These are phyloP conservation scores for Tethea ocularis DNA, from an alignment of 2,888 invertebrate genomes.

Conservation along the genomic window DNA sequence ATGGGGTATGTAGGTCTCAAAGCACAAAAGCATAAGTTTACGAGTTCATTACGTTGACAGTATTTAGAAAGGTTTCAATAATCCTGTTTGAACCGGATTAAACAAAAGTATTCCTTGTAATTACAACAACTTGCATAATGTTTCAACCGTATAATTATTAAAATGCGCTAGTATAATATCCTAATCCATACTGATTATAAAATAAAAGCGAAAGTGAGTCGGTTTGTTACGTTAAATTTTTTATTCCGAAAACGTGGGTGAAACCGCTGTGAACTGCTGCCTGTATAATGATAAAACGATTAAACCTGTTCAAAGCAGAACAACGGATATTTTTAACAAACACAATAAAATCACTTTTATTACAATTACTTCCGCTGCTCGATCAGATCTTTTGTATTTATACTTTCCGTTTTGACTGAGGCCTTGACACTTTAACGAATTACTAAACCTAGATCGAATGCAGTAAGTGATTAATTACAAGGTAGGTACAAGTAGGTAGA, in stretches of 20 bases:
- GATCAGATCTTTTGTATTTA: background rate
- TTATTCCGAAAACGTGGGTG: too few species aligned
- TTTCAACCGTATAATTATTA: too few species aligned
- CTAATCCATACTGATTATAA: too few species aligned
- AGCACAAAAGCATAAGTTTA: background rate
- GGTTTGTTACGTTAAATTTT: too few species aligned
- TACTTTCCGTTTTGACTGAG: constrained; percentile 3
- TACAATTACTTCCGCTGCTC: constrained; percentile 6
- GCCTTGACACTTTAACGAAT: constrained; percentile 8
- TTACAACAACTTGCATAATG: too few species aligned
- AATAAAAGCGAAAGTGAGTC: too few species aligned
- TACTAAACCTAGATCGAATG: background rate
- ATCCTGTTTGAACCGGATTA: background rate
- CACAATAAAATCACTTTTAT: background rate
- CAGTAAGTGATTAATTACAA: background rate
- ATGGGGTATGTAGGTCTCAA: background rate
- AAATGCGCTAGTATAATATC: too few species aligned
- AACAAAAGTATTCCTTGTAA: too few species aligned
- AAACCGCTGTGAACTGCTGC: too few species aligned
- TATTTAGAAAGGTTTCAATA: background rate
- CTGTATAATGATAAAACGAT: too few species aligned
- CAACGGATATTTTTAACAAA: background rate
- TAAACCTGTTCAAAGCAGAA: too few species aligned
- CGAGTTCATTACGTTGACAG: background rate
- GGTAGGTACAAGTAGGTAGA: too few species aligned